Evolutionary conservation across 2,797 vertebrate genomes (phyloP), one percentile per base, ranked within the genome.

Genomic region (Tragelaphus eurycerus): DNA sequence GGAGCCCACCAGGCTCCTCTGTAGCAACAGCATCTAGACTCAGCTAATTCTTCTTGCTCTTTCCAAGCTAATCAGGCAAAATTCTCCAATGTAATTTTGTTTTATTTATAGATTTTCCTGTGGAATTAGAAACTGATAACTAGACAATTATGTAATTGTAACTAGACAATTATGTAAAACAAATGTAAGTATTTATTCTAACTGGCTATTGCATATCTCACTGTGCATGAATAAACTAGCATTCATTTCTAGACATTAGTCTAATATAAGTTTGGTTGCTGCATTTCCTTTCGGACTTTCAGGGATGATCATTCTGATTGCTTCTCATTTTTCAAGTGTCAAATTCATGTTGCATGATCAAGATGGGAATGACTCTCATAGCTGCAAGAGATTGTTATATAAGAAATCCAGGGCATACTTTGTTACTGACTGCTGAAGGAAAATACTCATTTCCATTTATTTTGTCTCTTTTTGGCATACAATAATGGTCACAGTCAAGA

Each of bases 361-460:
- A 92, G 95, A 89, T 57, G 19, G 1, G 11, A 31, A 29, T 79
- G 25, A 88, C 2, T 50, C 3, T 60, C 13, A 52, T 57, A 89
- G 83, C 74, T 11, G 31, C 8, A 31, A 71, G 50, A 86, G 57
- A 79, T 6, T 71, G 23, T 79, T 71, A 92, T 84, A 78, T 0
- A 89, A 78, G 78, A 96, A 59, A 50, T n/a, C 31, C 10, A 34
- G 59, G 81, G 71, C 43, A 94, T 64, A 15, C 27, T 62, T 29
- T 52, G 50, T 54, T 59, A 91, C 14, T 81, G 34, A 92, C 15
- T 60, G 16, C 14, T 88, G 64, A 92, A 64, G 12, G 90, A 78
- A 96, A 83, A 50, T 76, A 96, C 59, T 78, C 85, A 93, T 95
- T 96, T 52, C 34, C 74, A 86, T 88, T 83, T 97, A 88, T 93